phyloP scores from a whole-genome alignment of 2,113 vertebrate genomes.

The Rhynchomys soricoides region DNA sequence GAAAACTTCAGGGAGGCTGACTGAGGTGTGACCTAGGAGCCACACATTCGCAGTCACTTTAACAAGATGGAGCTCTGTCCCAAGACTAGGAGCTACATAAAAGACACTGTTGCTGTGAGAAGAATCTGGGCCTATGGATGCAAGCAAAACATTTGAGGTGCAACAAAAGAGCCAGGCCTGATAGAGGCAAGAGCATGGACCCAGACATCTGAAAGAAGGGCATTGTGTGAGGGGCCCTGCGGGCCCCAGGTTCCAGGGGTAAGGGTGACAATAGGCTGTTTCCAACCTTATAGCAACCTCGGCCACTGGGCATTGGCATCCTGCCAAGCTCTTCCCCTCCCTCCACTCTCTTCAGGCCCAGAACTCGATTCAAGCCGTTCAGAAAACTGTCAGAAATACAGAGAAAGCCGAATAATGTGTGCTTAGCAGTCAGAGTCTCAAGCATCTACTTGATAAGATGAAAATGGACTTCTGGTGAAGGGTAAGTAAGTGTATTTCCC shows the following conservation, averaged over 20 bases:
- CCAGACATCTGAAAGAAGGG: background rate
- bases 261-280: fast-evolving
- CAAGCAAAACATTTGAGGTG: background rate
- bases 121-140: background rate
- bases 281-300: background rate
- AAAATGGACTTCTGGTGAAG: background rate
- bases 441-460: background rate
- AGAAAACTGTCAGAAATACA: background rate
- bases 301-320: background rate
- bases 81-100: background rate
- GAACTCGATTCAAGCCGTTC: background rate
- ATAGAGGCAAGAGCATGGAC: fast-evolving
- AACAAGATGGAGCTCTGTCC: background rate
- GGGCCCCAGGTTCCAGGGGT: background rate
- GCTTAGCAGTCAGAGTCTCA: background rate
- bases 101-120: background rate
- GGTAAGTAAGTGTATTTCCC: background rate
- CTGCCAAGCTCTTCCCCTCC: too few species aligned
- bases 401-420: background rate
- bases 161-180: background rate
- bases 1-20: background rate
- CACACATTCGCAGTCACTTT: background rate
- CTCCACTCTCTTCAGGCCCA: background rate
- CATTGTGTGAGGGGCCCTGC: background rate
- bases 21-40: background rate